Evolutionary conservation across 2,113 vertebrate species (phyloP).

Genomic region (Cheirogaleus medius): DNA sequence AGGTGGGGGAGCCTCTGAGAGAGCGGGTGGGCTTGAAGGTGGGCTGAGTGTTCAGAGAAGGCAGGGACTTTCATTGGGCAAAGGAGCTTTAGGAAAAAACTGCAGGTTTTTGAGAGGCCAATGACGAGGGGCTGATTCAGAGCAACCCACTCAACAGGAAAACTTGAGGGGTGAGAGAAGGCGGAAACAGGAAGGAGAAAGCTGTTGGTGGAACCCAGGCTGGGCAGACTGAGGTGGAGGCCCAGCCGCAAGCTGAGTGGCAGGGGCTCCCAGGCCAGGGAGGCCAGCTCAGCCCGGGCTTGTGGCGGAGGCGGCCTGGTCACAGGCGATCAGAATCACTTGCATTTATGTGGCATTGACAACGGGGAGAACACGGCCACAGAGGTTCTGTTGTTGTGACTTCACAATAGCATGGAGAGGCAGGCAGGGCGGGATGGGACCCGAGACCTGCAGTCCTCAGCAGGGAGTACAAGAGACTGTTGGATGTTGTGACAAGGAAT

Average conservation of each 20-base stretch:
- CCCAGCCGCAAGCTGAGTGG: not conserved
- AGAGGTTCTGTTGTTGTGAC: not conserved
- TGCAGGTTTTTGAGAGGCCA: not conserved
- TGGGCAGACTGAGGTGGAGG: not conserved
- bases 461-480: not conserved
- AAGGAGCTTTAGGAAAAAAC: not conserved
- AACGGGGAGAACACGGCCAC: not conserved
- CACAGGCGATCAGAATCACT: too few species aligned
- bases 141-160: not conserved
- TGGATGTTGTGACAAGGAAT: not conserved
- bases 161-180: not conserved
- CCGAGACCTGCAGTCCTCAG: not conserved
- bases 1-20: too few species aligned
- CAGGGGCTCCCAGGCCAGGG: not conserved
- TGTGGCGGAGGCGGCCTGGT: too few species aligned
- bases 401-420: not conserved
- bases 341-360: not conserved
- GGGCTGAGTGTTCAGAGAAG: not conserved
- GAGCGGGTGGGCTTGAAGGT: too few species aligned
- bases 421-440: not conserved
- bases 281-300: too few species aligned
- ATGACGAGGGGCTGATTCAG: constrained; percentile 10
- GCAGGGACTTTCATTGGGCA: not conserved
- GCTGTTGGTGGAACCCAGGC: not conserved
- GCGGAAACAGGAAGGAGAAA: constrained; percentile 49